Base-by-base conservation (phyloP, 2,797 vertebrate genomes). In the Synaphobranchus kaupii region DNA sequence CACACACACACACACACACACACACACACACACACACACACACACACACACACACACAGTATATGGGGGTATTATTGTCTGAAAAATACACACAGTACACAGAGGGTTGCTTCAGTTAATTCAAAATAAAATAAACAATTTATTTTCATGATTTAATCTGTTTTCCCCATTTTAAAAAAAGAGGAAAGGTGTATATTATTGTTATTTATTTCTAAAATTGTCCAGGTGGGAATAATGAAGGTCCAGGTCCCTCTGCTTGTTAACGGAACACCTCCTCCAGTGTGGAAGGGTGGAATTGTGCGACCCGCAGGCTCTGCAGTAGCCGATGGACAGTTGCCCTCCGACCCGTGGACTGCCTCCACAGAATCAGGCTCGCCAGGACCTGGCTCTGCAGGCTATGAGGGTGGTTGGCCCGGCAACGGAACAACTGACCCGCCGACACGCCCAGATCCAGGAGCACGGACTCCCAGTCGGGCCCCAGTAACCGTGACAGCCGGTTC, bases 391-490 rank as follows among this genome's bases (percentile, higher is more conserved):
- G 97, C 20, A 94, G 81, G 78, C 93, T 96, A 90, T 96, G 93
- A 0, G 93, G 92, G 89, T 99, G 95, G 88, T 97, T 96, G 73
- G 95, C 94, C 84, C 97, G 97, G 87, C 98, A 99, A 76, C 96
- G 95, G 88, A 97, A 97, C 92, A 99, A 68, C 1, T 97, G 96
- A 9, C 92, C 94, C 0, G 94, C 89, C 0, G 97, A 95, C 93
- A 99, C 91, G 10, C 98, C 98, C 92, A 99, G 94, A 13, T 96
- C 96, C 90, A 98, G 91, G 87, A 96, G 92, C 6, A 98, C 90
- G 0, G 92, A 89, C 90, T 99, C 97, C 97, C 97, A 99, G 87
- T 98, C 96, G 0, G 94, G 82, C 1, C 98, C 97, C 1, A 99
- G 94, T 44, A 87, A 93, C 13, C 94, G 92, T 0, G 98, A 97